A percentile compares a stretch with the other conserved stretches of the same genome.
phyloP scores from a whole-genome alignment of 2,888 invertebrate genomes.

The Crossocerus cetratus region DNA sequence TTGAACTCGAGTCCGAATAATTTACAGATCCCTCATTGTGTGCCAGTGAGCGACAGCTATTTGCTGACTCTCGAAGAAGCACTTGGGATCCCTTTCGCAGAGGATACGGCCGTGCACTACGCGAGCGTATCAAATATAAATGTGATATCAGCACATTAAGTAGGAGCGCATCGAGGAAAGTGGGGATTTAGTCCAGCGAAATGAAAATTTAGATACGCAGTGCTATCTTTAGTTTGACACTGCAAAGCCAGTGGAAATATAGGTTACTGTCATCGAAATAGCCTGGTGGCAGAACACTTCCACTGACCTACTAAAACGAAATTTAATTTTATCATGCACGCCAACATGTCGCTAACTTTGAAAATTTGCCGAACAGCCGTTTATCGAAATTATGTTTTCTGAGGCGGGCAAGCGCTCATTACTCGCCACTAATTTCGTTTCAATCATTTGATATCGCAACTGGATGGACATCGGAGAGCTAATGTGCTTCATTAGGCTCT shows the following conservation, averaged over 20 bases:
- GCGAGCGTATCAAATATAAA: constrained; percentile 11
- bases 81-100: too few species aligned
- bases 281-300: constrained; percentile 57
- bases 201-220: constrained; percentile 60
- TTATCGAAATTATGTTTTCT: too few species aligned
- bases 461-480: too few species aligned
- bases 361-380: too few species aligned
- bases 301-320: constrained; percentile 52
- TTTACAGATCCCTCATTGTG: too few species aligned
- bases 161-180: constrained; percentile 39
- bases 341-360: constrained; percentile 18
- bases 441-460: too few species aligned
- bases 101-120: constrained; percentile 4
- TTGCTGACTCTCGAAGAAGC: too few species aligned
- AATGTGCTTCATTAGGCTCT: too few species aligned
- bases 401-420: too few species aligned
- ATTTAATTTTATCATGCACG: constrained; percentile 48
- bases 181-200: constrained; percentile 56
- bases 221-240: constrained; percentile 62
- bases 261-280: constrained; percentile 68
- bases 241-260: constrained; percentile 62
- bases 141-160: constrained; percentile 1
- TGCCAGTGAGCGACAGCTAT: too few species aligned
- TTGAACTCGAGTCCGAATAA: too few species aligned
- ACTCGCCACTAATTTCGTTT: too few species aligned